These are phyloP conservation scores for Atractosteus spatula DNA, from an alignment of 2,113 vertebrate species.

Conservation along the genomic window DNA sequence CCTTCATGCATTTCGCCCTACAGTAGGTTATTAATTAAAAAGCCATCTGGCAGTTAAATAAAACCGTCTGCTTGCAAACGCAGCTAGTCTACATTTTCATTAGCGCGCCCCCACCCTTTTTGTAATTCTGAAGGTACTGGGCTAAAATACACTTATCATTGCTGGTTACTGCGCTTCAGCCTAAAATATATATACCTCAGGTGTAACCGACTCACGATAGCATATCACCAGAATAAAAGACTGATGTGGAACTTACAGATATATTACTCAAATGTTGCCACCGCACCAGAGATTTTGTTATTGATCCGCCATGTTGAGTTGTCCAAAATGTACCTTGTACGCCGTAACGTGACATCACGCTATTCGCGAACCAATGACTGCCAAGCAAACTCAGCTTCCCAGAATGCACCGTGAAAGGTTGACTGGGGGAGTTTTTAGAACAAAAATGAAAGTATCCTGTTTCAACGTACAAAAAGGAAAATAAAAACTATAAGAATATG, in stretches of 20 bases:
- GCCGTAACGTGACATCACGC: slow-evolving; percentile 30
- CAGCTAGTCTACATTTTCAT: background rate
- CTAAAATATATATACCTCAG: background rate
- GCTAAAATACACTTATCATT: background rate
- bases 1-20: too few species aligned
- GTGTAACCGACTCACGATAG: background rate
- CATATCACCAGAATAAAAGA: background rate
- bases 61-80: slow-evolving; percentile 4
- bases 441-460: too few species aligned
- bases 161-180: background rate
- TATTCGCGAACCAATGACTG: background rate
- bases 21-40: too few species aligned
- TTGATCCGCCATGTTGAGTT: slow-evolving; percentile 57
- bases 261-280: slow-evolving; percentile 30
- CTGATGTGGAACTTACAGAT: slow-evolving; percentile 27
- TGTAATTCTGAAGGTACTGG: background rate
- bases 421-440: too few species aligned
- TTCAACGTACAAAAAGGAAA: too few species aligned
- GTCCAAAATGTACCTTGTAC: slow-evolving; percentile 32
- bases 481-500: too few species aligned
- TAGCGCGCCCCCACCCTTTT: background rate
- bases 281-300: slow-evolving; percentile 47
- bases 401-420: background rate
- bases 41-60: too few species aligned
- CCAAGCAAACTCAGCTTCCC: background rate